Evolutionary conservation across 1,140 invertebrate genomes (phyloP).

Genomic region (Ceratina calcarata): DNA sequence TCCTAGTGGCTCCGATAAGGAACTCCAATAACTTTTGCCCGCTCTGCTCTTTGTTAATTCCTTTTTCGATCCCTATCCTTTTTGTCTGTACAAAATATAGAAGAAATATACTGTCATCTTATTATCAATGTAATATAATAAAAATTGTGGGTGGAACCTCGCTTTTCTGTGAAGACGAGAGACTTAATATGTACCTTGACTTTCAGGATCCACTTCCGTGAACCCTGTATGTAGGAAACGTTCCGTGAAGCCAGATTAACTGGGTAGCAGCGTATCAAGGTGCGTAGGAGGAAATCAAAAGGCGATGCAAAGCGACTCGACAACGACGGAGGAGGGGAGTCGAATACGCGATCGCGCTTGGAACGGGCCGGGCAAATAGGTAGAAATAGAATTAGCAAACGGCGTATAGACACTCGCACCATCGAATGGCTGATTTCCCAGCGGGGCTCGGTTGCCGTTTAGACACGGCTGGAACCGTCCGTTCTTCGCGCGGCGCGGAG

Average conservation of each 20-base stretch:
- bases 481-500: slow-evolving; percentile 27
- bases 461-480: slow-evolving; percentile 36
- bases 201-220: no score
- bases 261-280: background rate
- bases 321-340: background rate
- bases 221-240: background rate
- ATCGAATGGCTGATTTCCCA: slow-evolving; percentile 71
- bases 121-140: no score
- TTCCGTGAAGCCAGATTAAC: background rate
- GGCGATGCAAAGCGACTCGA: background rate
- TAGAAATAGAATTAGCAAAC: slow-evolving; percentile 69
- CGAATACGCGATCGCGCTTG: background rate
- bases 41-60: no score
- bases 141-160: no score
- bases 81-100: no score
- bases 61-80: no score
- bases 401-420: slow-evolving; percentile 55
- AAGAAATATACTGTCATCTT: no score
- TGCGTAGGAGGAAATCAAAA: background rate
- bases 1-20: background rate
- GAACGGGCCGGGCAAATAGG: slow-evolving; percentile 39
- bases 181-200: no score
- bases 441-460: slow-evolving; percentile 65
- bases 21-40: background rate
- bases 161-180: no score